Conservation (phyloP, 1,140 invertebrate genomes). For the Hypsibius dujardini region DNA sequence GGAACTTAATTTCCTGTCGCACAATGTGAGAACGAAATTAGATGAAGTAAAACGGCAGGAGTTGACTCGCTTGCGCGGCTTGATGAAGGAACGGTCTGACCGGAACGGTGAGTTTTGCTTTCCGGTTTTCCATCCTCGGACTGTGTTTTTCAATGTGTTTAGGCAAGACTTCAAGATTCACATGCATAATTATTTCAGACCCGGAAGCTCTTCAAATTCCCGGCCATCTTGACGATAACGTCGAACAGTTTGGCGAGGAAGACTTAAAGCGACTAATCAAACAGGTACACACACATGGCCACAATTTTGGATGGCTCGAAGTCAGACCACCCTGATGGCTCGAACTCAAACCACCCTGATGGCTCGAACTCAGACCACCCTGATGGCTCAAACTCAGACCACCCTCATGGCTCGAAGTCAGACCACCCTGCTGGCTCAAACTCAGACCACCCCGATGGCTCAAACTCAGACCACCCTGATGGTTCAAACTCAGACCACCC, state of each 20-base stretch:
- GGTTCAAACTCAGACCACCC: too few species aligned
- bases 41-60: conserved; percentile 85
- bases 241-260: background rate
- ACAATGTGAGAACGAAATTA: conserved; percentile 63
- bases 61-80: conserved; percentile 52
- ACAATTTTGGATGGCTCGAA: too few species aligned
- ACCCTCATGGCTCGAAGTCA: too few species aligned
- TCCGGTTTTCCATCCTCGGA: background rate
- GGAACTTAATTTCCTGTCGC: conserved; percentile 70
- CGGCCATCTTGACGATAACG: background rate
- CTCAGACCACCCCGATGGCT: too few species aligned
- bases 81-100: conserved; percentile 47
- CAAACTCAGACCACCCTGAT: too few species aligned
- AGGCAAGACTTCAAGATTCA: background rate
- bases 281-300: background rate
- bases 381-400: too few species aligned
- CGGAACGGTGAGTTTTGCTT: conserved; percentile 25
- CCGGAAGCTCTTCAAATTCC: background rate
- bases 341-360: too few species aligned
- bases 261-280: conserved; percentile 4
- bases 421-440: too few species aligned
- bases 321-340: too few species aligned
- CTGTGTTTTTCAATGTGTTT: background rate
- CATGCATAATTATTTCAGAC: background rate
- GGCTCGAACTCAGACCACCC: too few species aligned